Evolutionary conservation across 1,140 invertebrate genomes (phyloP).

Genomic region (Zaprionus africanus): DNA sequence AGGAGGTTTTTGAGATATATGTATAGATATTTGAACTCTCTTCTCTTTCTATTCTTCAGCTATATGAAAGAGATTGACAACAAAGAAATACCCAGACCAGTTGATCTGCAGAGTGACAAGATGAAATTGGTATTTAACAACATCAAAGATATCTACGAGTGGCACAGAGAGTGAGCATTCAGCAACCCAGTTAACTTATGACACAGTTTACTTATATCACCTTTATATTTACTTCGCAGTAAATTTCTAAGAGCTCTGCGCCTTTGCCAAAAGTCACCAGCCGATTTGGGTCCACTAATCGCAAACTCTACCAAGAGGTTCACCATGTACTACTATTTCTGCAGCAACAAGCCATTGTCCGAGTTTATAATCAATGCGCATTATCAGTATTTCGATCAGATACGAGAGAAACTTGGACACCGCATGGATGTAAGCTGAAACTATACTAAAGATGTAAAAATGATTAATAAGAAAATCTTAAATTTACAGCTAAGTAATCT

Average conservation of each 20-base stretch:
- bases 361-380: conserved; percentile 99
- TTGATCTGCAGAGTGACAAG: conserved; percentile 95
- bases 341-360: conserved; percentile 99
- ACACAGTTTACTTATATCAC: neutral
- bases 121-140: conserved; percentile 99
- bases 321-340: conserved; percentile 98
- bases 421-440: conserved; percentile 88
- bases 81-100: conserved; percentile 92
- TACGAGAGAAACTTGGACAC: conserved; percentile 96
- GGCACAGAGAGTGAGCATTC: conserved; percentile 96
- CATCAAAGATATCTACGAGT: conserved; percentile 98
- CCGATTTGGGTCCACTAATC: conserved; percentile 93
- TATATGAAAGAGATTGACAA: conserved; percentile 86
- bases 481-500: conserved; percentile 93
- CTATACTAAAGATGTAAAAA: neutral
- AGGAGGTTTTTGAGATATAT: neutral
- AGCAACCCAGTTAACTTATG: neutral
- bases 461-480: neutral
- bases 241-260: conserved; percentile 95
- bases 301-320: conserved; percentile 95
- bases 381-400: conserved; percentile 96
- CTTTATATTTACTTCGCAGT: conserved; percentile 87
- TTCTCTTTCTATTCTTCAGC: conserved; percentile 22
- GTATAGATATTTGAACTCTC: neutral
- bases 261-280: conserved; percentile 93